A percentile compares a stretch with the other conserved stretches of the same genome.
Conservation (phyloP, 2,888 invertebrate genomes). For the Lepetodrilus schrolli region DNA sequence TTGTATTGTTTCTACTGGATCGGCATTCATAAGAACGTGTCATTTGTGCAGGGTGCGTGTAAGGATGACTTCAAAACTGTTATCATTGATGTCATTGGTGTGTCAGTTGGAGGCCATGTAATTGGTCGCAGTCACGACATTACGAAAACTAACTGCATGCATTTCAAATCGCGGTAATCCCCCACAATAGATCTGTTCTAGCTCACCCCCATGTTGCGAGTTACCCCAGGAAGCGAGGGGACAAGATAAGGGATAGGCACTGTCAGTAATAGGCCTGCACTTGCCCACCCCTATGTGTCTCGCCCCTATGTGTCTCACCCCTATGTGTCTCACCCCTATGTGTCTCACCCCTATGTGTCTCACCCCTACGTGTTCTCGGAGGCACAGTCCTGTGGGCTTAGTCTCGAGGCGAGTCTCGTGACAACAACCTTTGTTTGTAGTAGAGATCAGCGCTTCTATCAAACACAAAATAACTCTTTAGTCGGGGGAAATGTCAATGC, state of each 20-base stretch:
- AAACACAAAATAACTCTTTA: too few species aligned
- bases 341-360: neutral
- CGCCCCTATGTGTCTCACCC: neutral
- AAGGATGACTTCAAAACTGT: constrained; percentile 18
- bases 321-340: neutral
- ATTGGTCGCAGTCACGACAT: constrained; percentile 8
- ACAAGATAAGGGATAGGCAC: neutral
- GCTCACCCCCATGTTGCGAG: neutral
- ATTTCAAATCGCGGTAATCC: neutral
- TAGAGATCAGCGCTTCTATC: too few species aligned
- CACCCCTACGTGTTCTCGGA: too few species aligned
- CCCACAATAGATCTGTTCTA: constrained; percentile 9
- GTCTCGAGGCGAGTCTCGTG: too few species aligned
- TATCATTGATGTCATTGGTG: neutral
- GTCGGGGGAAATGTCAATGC: too few species aligned
- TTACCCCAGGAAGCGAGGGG: neutral
- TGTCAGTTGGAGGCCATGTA: neutral
- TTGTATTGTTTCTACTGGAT: neutral
- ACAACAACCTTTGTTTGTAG: too few species aligned
- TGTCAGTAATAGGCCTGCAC: neutral
- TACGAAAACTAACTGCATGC: neutral
- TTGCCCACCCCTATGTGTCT: neutral
- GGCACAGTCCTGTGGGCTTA: too few species aligned
- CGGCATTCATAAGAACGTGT: neutral
- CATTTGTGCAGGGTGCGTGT: neutral